Conservation (phyloP, 2,113 vertebrate genomes). For the Dipodomys merriami region DNA sequence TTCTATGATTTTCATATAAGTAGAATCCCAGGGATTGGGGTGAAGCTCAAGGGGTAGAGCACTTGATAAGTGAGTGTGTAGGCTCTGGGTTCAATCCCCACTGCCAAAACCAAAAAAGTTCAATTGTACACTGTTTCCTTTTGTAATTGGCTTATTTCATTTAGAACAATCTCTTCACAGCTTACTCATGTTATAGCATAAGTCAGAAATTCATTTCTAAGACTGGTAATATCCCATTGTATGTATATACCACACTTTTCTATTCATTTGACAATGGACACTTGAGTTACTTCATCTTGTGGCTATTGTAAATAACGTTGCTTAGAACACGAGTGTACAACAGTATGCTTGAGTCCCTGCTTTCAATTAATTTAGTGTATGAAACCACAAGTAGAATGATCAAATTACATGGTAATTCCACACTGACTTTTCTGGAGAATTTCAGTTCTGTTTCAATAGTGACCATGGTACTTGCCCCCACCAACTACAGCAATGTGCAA, state of each 20-base stretch:
- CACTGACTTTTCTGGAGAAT: not conserved
- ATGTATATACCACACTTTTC: not conserved
- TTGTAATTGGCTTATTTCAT: not conserved
- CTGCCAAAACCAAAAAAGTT: too few species aligned
- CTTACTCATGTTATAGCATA: not conserved
- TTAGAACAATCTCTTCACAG: not conserved
- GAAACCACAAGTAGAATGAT: not conserved
- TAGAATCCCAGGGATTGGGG: not conserved
- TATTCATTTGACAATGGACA: not conserved
- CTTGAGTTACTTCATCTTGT: not conserved
- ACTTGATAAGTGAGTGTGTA: not conserved
- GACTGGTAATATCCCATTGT: not conserved
- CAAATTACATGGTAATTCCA: not conserved
- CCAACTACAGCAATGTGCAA: not conserved
- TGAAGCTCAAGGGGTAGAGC: too few species aligned
- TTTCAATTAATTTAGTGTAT: slow-evolving; percentile 10
- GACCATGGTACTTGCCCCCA: not conserved
- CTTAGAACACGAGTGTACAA: not conserved
- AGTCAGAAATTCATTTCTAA: not conserved
- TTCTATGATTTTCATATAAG: not conserved
- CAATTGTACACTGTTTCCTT: too few species aligned
- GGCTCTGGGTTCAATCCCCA: too few species aligned
- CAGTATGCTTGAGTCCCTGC: not conserved
- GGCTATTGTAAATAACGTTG: not conserved
- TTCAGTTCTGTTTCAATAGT: not conserved